Conservation (phyloP, 2,797 vertebrate genomes). For the Columba guinea region DNA sequence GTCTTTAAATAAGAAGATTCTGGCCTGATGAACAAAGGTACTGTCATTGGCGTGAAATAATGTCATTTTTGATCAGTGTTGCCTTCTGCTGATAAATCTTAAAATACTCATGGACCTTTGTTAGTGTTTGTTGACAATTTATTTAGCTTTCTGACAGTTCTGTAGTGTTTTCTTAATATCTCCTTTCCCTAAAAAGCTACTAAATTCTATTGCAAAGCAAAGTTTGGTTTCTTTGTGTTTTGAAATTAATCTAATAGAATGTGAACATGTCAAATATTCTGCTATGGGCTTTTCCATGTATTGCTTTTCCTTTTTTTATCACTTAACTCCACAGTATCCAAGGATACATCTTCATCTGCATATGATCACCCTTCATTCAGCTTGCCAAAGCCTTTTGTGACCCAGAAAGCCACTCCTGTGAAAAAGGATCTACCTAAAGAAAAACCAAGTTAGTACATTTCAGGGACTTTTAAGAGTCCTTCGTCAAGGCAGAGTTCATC, state of each 20-base stretch:
- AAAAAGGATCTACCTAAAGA: conserved; percentile 86
- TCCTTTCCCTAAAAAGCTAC: background rate
- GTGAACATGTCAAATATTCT: background rate
- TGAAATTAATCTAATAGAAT: background rate
- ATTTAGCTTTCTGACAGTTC: background rate
- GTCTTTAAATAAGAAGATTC: background rate
- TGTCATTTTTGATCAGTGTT: background rate
- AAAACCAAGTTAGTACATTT: conserved; percentile 79
- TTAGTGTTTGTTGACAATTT: background rate
- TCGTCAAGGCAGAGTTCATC: background rate
- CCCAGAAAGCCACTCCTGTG: conserved; percentile 48
- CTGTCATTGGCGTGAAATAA: background rate
- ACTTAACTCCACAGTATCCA: conserved; percentile 63
- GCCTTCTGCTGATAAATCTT: background rate
- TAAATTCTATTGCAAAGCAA: background rate
- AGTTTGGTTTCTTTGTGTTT: background rate
- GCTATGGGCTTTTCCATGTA: background rate
- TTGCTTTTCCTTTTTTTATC: background rate
- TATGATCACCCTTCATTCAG: conserved; percentile 49
- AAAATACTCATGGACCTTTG: rapidly evolving
- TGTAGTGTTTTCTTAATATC: background rate
- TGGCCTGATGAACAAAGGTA: background rate
- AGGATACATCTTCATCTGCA: conserved; percentile 26
- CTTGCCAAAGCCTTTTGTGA: conserved; percentile 50
- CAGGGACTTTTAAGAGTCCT: background rate